phyloP scores from a whole-genome alignment of 1,140 invertebrate species.

The Lepidurus packardi region DNA sequence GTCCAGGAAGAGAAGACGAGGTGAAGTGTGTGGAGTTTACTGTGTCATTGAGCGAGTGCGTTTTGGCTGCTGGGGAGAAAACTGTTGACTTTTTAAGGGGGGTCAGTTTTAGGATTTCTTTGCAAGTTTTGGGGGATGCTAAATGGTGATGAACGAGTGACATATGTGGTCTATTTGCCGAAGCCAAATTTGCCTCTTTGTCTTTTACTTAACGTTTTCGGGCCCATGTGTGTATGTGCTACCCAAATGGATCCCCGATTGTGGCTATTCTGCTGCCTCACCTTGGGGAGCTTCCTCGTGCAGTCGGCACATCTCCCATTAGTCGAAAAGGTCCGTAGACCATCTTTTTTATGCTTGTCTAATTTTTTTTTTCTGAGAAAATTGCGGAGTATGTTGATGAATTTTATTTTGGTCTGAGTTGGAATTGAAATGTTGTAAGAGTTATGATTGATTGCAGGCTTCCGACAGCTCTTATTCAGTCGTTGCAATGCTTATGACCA shows the following conservation, averaged over 20 bases:
- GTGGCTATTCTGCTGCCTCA: not conserved
- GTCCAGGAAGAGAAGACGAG: not conserved
- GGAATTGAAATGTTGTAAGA: not conserved
- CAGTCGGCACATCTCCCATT: conserved; percentile 17
- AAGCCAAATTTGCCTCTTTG: not conserved
- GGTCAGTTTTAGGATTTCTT: not conserved
- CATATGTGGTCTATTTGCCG: not conserved
- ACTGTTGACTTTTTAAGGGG: not conserved
- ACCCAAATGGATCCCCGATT: conserved; percentile 6
- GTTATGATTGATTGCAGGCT: not conserved
- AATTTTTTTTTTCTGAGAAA: not conserved
- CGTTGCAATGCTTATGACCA: no score
- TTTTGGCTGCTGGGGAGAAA: not conserved
- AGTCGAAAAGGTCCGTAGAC: conserved; percentile 14
- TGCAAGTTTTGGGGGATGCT: not conserved
- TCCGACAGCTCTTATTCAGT: no score
- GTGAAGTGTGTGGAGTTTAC: not conserved
- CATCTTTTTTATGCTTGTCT: not conserved
- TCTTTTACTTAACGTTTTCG: not conserved
- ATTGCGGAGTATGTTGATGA: not conserved
- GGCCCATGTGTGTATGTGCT: not conserved
- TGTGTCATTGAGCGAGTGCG: not conserved
- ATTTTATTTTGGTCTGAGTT: not conserved
- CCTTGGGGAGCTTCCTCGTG: conserved; percentile 10
- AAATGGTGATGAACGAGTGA: not conserved